phyloP scores from a whole-genome alignment of 2,888 invertebrate genomes.

The Yponomeuta sedellus region DNA sequence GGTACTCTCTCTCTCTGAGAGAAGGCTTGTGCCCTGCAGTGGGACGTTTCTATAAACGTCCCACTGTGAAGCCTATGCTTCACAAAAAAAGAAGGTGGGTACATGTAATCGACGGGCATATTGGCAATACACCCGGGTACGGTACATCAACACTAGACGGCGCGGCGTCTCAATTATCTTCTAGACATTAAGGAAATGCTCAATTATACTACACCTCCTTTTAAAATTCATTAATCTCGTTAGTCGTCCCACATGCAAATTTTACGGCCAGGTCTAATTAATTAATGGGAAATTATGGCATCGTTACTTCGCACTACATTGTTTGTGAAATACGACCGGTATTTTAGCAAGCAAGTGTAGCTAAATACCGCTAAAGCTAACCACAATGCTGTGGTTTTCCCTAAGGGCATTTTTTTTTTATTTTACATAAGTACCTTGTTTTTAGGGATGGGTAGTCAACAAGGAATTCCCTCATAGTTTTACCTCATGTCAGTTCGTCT shows the following conservation, averaged over 20 bases:
- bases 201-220: background rate
- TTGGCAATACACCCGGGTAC: too few relatives aligned
- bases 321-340: background rate
- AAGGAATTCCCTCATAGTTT: too few relatives aligned
- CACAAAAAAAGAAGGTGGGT: too few relatives aligned
- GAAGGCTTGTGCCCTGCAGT: too few relatives aligned
- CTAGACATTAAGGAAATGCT: background rate
- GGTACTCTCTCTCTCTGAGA: too few relatives aligned
- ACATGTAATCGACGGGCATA: too few relatives aligned
- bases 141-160: background rate
- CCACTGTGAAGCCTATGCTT: too few relatives aligned
- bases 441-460: too few relatives aligned
- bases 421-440: too few relatives aligned
- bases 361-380: background rate
- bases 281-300: constrained; percentile 1
- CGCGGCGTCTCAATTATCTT: background rate
- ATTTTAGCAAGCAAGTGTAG: background rate
- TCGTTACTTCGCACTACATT: constrained; percentile 1
- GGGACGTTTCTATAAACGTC: too few relatives aligned
- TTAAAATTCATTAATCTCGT: background rate
- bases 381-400: background rate
- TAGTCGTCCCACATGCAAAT: background rate
- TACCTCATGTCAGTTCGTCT: too few relatives aligned
- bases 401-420: background rate
- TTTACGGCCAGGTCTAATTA: background rate